These are phyloP conservation scores for Anthophora plumipes DNA, from an alignment of 2,888 invertebrate species.

Conservation along the genomic window DNA sequence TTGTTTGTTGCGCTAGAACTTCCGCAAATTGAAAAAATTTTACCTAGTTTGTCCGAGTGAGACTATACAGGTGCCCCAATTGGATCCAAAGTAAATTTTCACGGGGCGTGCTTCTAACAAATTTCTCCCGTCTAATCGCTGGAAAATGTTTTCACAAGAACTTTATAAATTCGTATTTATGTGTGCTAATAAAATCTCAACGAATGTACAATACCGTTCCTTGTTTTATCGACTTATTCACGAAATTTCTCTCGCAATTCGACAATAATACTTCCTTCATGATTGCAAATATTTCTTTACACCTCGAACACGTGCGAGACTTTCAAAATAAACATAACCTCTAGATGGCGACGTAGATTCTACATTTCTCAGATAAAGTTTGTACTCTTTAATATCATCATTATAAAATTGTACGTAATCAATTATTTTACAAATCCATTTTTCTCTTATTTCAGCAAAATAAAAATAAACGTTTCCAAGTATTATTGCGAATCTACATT, in stretches of 20 bases:
- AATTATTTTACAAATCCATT: conserved; percentile 1
- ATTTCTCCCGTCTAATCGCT: conserved; percentile 93
- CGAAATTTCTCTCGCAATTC: conserved; percentile 90
- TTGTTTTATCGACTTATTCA: conserved; percentile 88
- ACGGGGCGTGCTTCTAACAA: conserved; percentile 90
- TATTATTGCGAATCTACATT: not conserved
- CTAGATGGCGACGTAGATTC: not conserved
- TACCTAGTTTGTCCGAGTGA: conserved; percentile 92
- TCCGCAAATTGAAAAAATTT: too few species aligned
- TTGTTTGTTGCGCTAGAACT: too few species aligned
- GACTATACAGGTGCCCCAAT: conserved; percentile 93
- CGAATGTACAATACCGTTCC: conserved; percentile 87
- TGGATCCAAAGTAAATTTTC: conserved; percentile 91
- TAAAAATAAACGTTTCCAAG: conserved; percentile 1
- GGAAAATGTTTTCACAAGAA: conserved; percentile 77
- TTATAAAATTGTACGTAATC: not conserved
- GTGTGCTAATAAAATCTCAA: conserved; percentile 7
- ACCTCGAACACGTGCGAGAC: conserved; percentile 30
- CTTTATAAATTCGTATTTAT: not conserved
- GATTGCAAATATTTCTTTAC: conserved; percentile 69
- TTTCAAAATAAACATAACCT: conserved; percentile 30
- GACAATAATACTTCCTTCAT: conserved; percentile 89
- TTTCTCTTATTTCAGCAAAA: not conserved
- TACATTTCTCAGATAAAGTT: not conserved
- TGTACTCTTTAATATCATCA: not conserved